Evolutionary conservation across 2,797 vertebrate genomes (phyloP).

Genomic region (Apodemus agrarius): DNA sequence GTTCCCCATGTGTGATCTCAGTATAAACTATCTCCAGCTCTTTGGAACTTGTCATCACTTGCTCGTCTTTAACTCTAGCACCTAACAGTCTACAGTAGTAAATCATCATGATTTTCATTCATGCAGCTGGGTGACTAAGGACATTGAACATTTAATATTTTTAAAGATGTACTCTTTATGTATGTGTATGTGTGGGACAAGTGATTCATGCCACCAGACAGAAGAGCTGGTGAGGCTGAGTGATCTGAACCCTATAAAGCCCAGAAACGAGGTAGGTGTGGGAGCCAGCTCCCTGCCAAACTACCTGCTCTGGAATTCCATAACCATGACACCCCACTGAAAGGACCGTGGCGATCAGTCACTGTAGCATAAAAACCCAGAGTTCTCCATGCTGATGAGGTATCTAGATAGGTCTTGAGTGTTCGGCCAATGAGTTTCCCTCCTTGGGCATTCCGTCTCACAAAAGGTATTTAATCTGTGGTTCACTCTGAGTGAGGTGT

Average conservation of each 20-base stretch:
- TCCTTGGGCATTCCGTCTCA: not conserved
- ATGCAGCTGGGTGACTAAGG: not conserved
- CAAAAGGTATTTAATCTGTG: too few relatives aligned
- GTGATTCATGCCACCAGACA: not conserved
- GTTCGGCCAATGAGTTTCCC: not conserved
- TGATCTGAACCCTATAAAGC: not conserved
- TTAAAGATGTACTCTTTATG: not conserved
- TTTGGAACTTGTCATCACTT: not conserved
- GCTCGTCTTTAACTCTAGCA: not conserved
- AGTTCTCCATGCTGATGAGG: not conserved
- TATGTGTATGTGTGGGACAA: not conserved
- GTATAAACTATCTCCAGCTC: not conserved
- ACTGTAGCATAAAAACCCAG: not conserved
- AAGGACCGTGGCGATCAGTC: not conserved
- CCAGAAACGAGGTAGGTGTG: not conserved
- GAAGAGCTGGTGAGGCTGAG: not conserved
- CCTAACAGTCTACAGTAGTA: not conserved
- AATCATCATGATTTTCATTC: not conserved
- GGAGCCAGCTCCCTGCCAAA: not conserved
- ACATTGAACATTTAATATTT: not conserved
- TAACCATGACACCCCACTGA: not conserved
- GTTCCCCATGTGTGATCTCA: not conserved
- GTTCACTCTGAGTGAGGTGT: too few relatives aligned
- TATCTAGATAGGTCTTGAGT: not conserved
- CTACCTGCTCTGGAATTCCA: not conserved